Evolutionary conservation across 2,888 invertebrate genomes (phyloP).

Genomic region (Cephus spinipes): DNA sequence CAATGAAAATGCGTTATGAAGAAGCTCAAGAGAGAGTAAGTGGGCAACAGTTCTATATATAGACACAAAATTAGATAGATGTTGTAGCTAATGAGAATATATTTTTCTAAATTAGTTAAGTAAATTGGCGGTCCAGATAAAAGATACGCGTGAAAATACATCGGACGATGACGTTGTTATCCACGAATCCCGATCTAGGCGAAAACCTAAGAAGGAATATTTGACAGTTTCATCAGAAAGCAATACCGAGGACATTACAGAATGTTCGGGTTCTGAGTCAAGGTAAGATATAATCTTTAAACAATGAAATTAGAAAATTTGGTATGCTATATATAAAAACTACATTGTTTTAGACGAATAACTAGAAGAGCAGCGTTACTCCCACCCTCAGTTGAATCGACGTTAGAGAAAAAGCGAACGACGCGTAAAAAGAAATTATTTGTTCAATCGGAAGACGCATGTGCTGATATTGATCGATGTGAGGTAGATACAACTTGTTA

Average conservation of each 20-base stretch:
- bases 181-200: conserved; percentile 16
- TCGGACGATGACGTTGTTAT: conserved; percentile 39
- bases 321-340: neutral
- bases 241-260: conserved; percentile 30
- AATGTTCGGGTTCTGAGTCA: conserved; percentile 53
- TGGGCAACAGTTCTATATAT: neutral
- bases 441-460: conserved; percentile 38
- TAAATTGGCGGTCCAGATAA: neutral
- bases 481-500: conserved; percentile 33
- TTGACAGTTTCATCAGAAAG: neutral
- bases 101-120: neutral
- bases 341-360: conserved; percentile 28
- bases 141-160: conserved; percentile 29
- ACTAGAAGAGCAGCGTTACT: conserved; percentile 28
- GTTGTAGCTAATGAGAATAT: neutral
- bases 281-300: conserved; percentile 37
- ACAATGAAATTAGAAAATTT: neutral
- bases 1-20: conserved; percentile 28
- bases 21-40: conserved; percentile 20
- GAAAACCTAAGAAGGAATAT: neutral
- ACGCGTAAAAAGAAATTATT: conserved; percentile 51
- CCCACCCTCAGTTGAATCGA: conserved; percentile 23
- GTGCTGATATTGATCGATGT: conserved; percentile 43
- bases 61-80: neutral
- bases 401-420: conserved; percentile 30